These are phyloP conservation scores for Cosmorhoe ocellata DNA, from an alignment of 2,888 invertebrate species.

Conservation along the genomic window DNA sequence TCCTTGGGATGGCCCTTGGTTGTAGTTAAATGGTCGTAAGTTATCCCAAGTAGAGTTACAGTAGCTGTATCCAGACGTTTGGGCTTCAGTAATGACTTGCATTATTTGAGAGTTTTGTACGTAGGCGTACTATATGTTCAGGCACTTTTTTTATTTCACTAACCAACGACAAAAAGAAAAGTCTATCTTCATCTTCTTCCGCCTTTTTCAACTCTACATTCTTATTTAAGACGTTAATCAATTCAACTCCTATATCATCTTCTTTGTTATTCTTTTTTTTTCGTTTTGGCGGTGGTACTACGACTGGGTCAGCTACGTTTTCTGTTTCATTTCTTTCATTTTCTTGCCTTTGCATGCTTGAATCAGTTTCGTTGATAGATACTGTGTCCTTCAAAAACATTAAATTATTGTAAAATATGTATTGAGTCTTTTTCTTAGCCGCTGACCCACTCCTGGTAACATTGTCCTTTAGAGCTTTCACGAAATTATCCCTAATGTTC, in stretches of 20 bases:
- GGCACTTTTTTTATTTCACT: no score
- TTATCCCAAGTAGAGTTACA: constrained; percentile 26
- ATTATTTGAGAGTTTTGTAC: constrained; percentile 20
- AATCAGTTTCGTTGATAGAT: constrained; percentile 22
- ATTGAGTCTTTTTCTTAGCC: constrained; percentile 26
- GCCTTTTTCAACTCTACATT: constrained; percentile 11
- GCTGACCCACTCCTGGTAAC: constrained; percentile 17
- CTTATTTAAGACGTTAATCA: no score
- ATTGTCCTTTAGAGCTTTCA: constrained; percentile 15
- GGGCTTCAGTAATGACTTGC: constrained; percentile 31
- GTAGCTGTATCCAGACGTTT: constrained; percentile 28
- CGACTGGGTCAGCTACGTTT: no score
- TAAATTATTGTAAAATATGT: constrained; percentile 29
- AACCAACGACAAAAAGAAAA: no score
- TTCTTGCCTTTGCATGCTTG: constrained; percentile 22
- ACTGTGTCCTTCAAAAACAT: constrained; percentile 30
- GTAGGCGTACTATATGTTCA: no score
- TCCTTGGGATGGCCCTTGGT: constrained; percentile 30
- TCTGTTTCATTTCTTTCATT: constrained; percentile 22
- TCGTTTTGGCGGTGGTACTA: no score
- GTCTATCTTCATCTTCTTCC: background rate
- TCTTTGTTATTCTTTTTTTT: no score
- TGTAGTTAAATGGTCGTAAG: constrained; percentile 23
- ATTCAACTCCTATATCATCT: no score
- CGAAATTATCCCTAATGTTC: constrained; percentile 33